Conservation (phyloP, 1,140 invertebrate genomes). For the Bradynema listronoti region DNA sequence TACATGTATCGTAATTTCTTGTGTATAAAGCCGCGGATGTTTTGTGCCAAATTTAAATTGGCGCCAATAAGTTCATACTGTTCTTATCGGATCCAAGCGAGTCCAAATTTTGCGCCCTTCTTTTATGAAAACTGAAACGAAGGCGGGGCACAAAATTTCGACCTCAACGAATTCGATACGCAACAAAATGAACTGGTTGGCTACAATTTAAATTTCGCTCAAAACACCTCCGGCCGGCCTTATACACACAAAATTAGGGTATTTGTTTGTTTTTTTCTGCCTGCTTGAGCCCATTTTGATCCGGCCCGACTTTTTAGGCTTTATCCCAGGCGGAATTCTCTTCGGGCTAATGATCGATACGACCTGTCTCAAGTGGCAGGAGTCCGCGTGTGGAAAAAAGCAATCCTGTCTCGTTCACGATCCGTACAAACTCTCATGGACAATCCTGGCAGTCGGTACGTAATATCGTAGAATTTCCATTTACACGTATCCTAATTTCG, state of each 20-base stretch:
- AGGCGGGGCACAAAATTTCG: too few relatives aligned
- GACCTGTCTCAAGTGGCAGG: constrained; percentile 53
- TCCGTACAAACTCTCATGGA: constrained; percentile 49
- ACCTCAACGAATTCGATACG: too few relatives aligned
- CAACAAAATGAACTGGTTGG: too few relatives aligned
- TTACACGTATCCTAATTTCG: constrained; percentile 7
- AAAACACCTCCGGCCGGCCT: too few relatives aligned
- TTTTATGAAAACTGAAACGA: too few relatives aligned
- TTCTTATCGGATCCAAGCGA: too few relatives aligned
- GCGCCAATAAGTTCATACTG: too few relatives aligned
- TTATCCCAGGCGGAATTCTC: constrained; percentile 54
- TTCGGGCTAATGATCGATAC: constrained; percentile 57
- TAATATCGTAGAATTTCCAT: constrained; percentile 7
- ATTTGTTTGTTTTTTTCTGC: constrained; percentile 1
- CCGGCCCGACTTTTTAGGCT: constrained; percentile 34
- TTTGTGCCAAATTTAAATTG: too few relatives aligned
- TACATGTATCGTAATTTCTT: too few relatives aligned
- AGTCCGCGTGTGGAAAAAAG: constrained; percentile 47
- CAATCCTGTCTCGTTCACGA: constrained; percentile 54
- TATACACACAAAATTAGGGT: not conserved
- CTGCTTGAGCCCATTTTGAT: constrained; percentile 1
- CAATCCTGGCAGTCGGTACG: constrained; percentile 53
- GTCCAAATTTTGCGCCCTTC: too few relatives aligned
- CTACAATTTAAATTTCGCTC: too few relatives aligned
- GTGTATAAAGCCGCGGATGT: too few relatives aligned